A percentile compares a stretch with the other conserved stretches of the same genome.
Conservation (phyloP, 2,888 invertebrate species). For the Cheilosia soror region DNA sequence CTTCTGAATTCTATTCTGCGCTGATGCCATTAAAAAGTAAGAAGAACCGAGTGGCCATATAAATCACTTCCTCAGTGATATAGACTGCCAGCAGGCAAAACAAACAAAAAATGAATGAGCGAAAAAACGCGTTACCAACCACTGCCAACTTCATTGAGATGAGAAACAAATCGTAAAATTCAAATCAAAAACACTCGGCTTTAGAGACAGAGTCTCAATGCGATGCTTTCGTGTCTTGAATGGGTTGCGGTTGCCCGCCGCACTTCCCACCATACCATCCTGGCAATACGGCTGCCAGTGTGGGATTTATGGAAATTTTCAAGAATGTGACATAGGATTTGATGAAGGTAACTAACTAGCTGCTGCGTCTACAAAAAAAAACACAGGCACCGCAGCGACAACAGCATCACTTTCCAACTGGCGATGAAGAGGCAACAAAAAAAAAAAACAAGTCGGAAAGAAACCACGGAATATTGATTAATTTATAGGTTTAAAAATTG, state of each 20-base stretch:
- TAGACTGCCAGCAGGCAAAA: slow-evolving; percentile 51
- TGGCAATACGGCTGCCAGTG: slow-evolving; percentile 36
- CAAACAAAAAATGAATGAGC: slow-evolving; percentile 64
- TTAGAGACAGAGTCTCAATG: slow-evolving; percentile 27
- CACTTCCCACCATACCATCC: slow-evolving; percentile 20
- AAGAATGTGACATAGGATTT: slow-evolving; percentile 71
- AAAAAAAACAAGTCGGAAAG: slow-evolving; percentile 6
- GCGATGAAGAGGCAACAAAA: slow-evolving; percentile 27
- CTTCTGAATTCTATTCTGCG: slow-evolving; percentile 71
- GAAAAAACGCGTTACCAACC: slow-evolving; percentile 58
- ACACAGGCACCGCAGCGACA: slow-evolving; percentile 22
- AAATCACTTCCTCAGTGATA: slow-evolving; percentile 69
- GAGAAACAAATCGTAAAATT: slow-evolving; percentile 67
- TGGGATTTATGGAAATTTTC: slow-evolving; percentile 71
- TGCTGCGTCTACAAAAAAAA: slow-evolving; percentile 22
- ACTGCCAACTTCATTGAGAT: slow-evolving; percentile 52
- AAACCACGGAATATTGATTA: slow-evolving; percentile 60
- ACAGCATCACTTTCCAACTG: slow-evolving; percentile 45
- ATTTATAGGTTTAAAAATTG: slow-evolving; percentile 65
- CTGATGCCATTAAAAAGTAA: slow-evolving; percentile 58
- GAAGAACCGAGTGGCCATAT: slow-evolving; percentile 56
- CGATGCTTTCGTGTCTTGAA: slow-evolving; percentile 36
- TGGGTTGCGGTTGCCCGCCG: slow-evolving; percentile 40
- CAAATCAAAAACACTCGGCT: slow-evolving; percentile 60
- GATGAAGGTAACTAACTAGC: slow-evolving; percentile 72